These are phyloP conservation scores for Globia sparganii DNA, from an alignment of 2,888 invertebrate species.

Conservation along the genomic window DNA sequence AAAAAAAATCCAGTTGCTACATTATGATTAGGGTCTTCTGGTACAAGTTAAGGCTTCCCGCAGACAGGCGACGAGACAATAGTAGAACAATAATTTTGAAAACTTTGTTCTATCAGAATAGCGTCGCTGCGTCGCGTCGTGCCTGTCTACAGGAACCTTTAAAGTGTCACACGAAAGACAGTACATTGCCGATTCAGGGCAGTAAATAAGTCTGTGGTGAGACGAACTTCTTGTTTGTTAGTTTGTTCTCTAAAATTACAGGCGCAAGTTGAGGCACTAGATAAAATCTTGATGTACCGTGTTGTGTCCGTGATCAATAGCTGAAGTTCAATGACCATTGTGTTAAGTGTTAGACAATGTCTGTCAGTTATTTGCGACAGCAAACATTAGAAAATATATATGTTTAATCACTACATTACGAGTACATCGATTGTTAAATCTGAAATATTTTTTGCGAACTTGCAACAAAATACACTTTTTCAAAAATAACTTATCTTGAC, in stretches of 20 bases:
- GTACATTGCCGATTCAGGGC: conserved; percentile 19
- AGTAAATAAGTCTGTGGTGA: conserved; percentile 21
- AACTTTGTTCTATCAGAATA: neutral
- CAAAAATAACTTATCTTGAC: neutral
- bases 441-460: neutral
- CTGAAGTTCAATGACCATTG: conserved; percentile 13
- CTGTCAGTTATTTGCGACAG: conserved; percentile 8
- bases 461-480: neutral
- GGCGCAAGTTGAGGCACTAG: conserved; percentile 6
- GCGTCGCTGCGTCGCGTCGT: neutral
- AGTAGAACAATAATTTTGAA: neutral
- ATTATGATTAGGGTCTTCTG: neutral
- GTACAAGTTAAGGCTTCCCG: neutral
- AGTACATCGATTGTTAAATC: neutral
- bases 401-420: neutral
- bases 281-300: conserved; percentile 31
- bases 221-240: conserved; percentile 18
- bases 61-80: neutral
- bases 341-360: conserved; percentile 3
- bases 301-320: conserved; percentile 19
- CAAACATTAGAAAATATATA: neutral
- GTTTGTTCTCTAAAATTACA: conserved; percentile 19
- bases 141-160: neutral
- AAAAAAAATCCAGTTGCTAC: neutral
- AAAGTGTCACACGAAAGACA: neutral